Base-by-base conservation (phyloP, 2,888 invertebrate genomes). In the Drosophila cognata region DNA sequence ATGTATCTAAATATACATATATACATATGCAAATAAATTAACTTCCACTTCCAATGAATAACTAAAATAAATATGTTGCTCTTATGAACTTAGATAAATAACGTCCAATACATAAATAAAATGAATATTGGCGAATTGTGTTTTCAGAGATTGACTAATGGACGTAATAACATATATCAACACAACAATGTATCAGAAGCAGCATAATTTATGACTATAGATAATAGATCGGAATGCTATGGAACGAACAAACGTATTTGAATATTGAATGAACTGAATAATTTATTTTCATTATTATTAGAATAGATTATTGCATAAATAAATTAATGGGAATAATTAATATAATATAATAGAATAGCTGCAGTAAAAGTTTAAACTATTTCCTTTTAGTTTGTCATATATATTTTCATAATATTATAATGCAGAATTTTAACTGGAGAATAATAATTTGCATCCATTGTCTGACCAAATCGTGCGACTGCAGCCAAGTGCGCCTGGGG, bases 401-500 rank as follows among this genome's bases (percentile, higher is more conserved):
- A 33, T 38, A 4, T 46, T 13, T 13, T 13, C 6, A 46, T 25
- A 25, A 4, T 25, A 25, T 25, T 4, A 16, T 7, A 16, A 16
- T 51, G 25, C 10, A 21, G 13, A 21, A 55, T 67, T 70, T 58
- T 1, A 58, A 16, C 38, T 36, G 18, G 7, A 35, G 43, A 43
- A 28, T 48, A 35, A 28, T 56, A 33, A 41, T 38, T 74, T 52
- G 33, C 43, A 35, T 52, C 90, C 84, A 88, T 86, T 88, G 82
- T 84, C 60, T 69, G 68, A 50, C 18, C 52, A 46, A 56, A 71
- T 78, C 78, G 78, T 78, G 78, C 78, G 52, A 79, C 73, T 82
- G 81, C 79, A 80, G 67, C 72, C 81, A 71, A 75, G 74, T 77
- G 76, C 79, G 84, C 84, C 79, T 81, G 77, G 79, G 88, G 87